These are phyloP conservation scores for Craniophora ligustri DNA, from an alignment of 2,888 invertebrate species.

Conservation along the genomic window DNA sequence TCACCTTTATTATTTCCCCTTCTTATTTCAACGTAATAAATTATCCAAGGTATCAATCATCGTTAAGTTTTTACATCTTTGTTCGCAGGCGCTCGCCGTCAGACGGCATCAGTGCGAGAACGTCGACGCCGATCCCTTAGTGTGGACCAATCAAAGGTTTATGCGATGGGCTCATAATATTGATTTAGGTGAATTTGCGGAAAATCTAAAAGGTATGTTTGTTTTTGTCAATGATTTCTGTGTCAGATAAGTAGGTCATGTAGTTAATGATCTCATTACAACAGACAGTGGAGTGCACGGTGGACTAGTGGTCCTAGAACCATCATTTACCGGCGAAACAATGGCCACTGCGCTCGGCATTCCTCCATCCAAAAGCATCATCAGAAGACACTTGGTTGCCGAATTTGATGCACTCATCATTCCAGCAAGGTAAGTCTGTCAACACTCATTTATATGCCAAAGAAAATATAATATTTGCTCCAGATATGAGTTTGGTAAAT, in stretches of 20 bases:
- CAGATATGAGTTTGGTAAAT: conserved; percentile 35
- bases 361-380: conserved; percentile 97
- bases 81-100: conserved; percentile 93
- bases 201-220: conserved; percentile 94
- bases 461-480: conserved; percentile 69
- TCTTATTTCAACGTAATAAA: conserved; percentile 61
- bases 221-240: conserved; percentile 34
- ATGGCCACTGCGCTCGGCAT: conserved; percentile 98
- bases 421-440: conserved; percentile 94
- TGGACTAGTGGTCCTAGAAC: conserved; percentile 97
- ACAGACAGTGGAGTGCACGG: conserved; percentile 98
- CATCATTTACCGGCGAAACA: conserved; percentile 97
- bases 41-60: conserved; percentile 62
- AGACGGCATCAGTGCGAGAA: conserved; percentile 96
- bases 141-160: conserved; percentile 98
- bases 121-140: conserved; percentile 96
- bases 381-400: conserved; percentile 96
- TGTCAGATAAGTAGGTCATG: conserved; percentile 14
- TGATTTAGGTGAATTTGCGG: conserved; percentile 97
- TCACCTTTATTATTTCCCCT: conserved; percentile 60
- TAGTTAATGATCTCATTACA: conserved; percentile 41
- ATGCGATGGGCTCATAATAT: conserved; percentile 98
- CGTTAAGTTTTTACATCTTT: conserved; percentile 58
- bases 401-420: conserved; percentile 97
- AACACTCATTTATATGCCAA: conserved; percentile 25